Evolutionary conservation across 2,797 vertebrate genomes (phyloP).

Genomic region (Trachops cirrhosus): DNA sequence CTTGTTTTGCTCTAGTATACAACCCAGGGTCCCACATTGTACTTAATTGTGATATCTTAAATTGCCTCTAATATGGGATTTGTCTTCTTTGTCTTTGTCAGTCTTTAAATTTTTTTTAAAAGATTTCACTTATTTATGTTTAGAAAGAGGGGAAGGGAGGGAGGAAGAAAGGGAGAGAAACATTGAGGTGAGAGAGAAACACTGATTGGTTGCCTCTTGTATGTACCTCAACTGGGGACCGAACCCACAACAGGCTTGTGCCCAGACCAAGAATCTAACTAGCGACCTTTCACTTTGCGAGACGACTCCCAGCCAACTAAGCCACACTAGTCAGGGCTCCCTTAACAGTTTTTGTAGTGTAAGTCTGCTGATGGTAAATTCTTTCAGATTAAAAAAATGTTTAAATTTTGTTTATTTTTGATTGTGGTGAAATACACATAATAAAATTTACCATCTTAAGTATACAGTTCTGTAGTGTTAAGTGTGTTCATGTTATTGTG

Average conservation of each 20-base stretch:
- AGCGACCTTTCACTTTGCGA: neutral
- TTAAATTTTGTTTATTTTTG: conserved; percentile 4
- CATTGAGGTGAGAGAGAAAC: neutral
- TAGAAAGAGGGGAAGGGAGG: neutral
- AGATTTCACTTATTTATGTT: neutral
- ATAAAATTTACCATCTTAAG: neutral
- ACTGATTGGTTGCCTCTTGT: neutral
- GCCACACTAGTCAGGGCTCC: neutral
- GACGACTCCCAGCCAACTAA: neutral
- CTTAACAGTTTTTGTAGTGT: neutral
- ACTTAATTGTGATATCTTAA: neutral
- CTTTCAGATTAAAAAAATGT: neutral
- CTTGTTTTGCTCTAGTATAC: neutral
- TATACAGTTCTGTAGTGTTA: neutral
- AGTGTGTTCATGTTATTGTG: neutral
- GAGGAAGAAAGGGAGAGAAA: neutral
- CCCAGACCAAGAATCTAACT: neutral
- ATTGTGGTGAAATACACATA: neutral
- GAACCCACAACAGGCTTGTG: neutral
- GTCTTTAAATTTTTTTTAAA: neutral
- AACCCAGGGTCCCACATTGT: neutral
- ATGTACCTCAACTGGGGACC: neutral
- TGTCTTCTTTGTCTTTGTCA: neutral
- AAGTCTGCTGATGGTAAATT: neutral
- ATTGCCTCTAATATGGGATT: neutral